Conservation (phyloP, 2,888 invertebrate species). For the Ganaspis brasiliensis region DNA sequence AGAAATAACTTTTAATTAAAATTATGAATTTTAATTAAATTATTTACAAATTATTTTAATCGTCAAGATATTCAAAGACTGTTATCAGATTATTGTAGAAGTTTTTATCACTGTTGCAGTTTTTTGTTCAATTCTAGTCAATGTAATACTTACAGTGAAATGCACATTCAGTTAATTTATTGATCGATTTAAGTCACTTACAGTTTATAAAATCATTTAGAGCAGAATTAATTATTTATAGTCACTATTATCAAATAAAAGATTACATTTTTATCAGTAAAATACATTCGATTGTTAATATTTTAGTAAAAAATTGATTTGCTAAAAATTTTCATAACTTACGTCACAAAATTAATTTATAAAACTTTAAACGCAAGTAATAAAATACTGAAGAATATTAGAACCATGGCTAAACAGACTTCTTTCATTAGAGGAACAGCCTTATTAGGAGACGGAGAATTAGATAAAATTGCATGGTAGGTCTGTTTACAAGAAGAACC, state of each 20-base stretch:
- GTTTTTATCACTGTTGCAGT: conserved; percentile 3
- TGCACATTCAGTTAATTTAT: conserved; percentile 1
- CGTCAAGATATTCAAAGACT: background rate
- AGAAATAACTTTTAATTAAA: no score
- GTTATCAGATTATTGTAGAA: background rate
- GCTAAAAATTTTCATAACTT: background rate
- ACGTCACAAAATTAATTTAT: background rate
- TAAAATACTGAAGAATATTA: background rate
- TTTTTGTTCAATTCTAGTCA: background rate
- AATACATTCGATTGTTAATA: background rate
- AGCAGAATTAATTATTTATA: no score
- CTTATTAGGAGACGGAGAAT: background rate
- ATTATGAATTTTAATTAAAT: background rate
- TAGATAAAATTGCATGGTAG: background rate
- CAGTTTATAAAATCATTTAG: no score
- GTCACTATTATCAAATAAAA: no score
- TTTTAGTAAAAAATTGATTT: background rate
- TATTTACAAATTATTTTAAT: background rate
- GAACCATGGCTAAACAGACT: background rate
- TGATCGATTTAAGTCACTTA: background rate
- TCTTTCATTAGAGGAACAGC: background rate
- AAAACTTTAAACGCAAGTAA: conserved; percentile 11
- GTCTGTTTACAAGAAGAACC: background rate
- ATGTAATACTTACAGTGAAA: background rate
- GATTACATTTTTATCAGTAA: conserved; percentile 5